Evolutionary conservation across 2,113 vertebrate species (phyloP), one percentile per base, ranked within the genome.

Genomic region (Ochotona princeps): DNA sequence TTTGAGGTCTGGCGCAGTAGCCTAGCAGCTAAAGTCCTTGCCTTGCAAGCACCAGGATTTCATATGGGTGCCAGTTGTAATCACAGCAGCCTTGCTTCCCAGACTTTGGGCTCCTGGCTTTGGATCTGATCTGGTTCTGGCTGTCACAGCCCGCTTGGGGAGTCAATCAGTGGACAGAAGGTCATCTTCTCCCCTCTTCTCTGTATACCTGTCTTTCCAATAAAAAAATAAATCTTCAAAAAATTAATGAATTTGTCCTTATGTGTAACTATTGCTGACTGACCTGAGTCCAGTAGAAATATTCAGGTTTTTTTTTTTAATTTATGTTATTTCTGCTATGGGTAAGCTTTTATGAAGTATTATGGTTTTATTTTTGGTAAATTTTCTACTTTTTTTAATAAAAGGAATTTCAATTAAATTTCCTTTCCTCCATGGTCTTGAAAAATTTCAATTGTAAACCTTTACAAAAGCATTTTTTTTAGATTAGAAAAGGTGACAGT

Each of bases 401-500:
- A 61, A 54, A 28, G 54, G 83, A 65, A 1, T 65, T 90, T 92
- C 15, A 78, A 20, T 49, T 18, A 85, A 69, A 73, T 57, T 1
- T 78, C 20, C 5, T 35, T 76, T 80, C 25, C 21, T 82, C 4
- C 18, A 9, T 51, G n/a, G 65, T 81, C 49, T 82, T 87, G 61
- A 96, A 67, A 44, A 81, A 75, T 67, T 92, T 90, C 67, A 54
- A 49, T 57, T 84, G 90, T 75, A 79, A 87, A 79, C 13, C 2
- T 32, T 79, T 81, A 84, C 32, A 44, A 44, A 44, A 44, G 38
- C 6, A 44, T 44, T 44, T 44, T 13, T 91, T 83, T 81, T 74
- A 47, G 67, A 88, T 60, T 57, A 44, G 38, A 30, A 89, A 72
- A 60, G 12, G 10, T 65, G 51, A 90, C 23, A 12, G 74, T 30